These are phyloP conservation scores for Neopelma chrysocephalum DNA, from an alignment of 2,797 vertebrate species.

Conservation along the genomic window DNA sequence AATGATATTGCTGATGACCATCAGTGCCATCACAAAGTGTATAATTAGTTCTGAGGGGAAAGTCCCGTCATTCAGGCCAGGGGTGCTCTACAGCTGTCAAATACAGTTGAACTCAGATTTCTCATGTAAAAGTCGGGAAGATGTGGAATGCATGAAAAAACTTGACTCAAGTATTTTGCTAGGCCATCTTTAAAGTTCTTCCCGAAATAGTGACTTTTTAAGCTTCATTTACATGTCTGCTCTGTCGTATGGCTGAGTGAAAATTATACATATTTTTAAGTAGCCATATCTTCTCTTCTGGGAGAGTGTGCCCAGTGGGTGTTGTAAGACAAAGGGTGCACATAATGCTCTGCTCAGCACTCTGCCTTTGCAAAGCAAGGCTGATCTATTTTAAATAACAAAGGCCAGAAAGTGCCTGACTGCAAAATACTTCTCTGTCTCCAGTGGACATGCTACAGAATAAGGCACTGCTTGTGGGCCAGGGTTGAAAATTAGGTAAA, in stretches of 20 bases:
- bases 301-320: not conserved
- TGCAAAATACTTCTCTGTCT: not conserved
- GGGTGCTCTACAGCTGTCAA: slow-evolving; percentile 28
- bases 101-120: not conserved
- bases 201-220: not conserved
- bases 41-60: not conserved
- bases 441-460: not conserved
- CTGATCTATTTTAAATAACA: not conserved
- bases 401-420: not conserved
- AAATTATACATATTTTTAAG: not conserved
- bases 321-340: not conserved
- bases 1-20: not conserved
- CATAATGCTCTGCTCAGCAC: not conserved
- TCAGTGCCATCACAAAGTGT: not conserved
- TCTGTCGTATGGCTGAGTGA: not conserved
- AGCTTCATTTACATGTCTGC: not conserved
- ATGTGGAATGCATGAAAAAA: not conserved
- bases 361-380: not conserved
- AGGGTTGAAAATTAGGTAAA: not conserved
- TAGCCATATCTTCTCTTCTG: not conserved
- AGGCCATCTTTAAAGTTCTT: not conserved
- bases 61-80: not conserved
- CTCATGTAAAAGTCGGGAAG: not conserved
- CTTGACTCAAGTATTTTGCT: not conserved
- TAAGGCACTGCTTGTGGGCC: not conserved